Evolutionary conservation across 1,140 invertebrate species (phyloP).

Genomic region (Phymastichus coffea): DNA sequence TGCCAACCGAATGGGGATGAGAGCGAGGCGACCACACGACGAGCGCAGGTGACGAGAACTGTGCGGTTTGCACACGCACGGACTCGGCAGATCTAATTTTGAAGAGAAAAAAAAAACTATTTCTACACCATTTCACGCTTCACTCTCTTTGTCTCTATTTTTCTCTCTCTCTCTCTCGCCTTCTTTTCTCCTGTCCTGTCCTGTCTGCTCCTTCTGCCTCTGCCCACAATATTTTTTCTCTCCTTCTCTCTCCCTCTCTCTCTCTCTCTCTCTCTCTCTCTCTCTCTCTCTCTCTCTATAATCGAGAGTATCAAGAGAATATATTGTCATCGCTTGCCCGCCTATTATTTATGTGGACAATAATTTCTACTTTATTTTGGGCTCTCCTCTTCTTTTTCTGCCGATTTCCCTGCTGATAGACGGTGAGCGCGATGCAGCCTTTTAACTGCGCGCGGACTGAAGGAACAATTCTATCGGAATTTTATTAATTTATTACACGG

Average conservation of each 20-base stretch:
- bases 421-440: no score
- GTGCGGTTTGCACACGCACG: no score
- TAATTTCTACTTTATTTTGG: background rate
- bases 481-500: no score
- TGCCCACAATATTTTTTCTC: slow-evolving; percentile 27
- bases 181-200: slow-evolving; percentile 3
- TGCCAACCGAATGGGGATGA: no score
- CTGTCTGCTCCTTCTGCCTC: background rate
- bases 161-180: background rate
- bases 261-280: slow-evolving; percentile 25
- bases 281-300: slow-evolving; percentile 15
- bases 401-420: background rate
- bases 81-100: no score
- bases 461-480: no score
- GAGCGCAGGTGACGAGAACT: no score
- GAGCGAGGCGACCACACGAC: no score
- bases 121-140: slow-evolving; percentile 1
- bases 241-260: slow-evolving; percentile 35
- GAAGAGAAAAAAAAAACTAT: no score
- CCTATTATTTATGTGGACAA: slow-evolving; percentile 18
- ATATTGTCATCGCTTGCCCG: slow-evolving; percentile 23
- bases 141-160: background rate
- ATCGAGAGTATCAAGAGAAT: slow-evolving; percentile 16
- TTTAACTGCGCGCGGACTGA: no score
- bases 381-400: background rate